Percentiles rank a stretch among this genome's conserved stretches.
These are phyloP conservation scores for Chironomus tentans DNA, from an alignment of 2,888 invertebrate species.

Conservation along the genomic window DNA sequence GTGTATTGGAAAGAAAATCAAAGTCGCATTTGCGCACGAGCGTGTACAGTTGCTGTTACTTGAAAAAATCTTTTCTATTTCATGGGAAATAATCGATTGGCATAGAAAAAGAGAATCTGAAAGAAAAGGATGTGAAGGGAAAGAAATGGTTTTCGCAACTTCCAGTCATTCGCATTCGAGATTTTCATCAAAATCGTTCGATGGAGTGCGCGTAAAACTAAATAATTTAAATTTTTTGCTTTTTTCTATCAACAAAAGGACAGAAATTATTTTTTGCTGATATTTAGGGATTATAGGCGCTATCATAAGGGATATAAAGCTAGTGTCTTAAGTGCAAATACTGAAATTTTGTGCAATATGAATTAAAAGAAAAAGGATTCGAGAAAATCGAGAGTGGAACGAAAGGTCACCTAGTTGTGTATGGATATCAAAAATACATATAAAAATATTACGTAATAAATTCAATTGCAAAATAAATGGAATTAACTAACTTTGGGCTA, in stretches of 20 bases:
- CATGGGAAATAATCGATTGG: conserved; percentile 20
- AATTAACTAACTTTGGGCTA: not conserved
- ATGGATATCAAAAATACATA: not conserved
- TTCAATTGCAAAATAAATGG: not conserved
- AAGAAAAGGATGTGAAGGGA: not conserved
- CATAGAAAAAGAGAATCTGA: not conserved
- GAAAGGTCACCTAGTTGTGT: not conserved
- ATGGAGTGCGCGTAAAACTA: not conserved
- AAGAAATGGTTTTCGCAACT: not conserved
- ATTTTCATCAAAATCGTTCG: conserved; percentile 14
- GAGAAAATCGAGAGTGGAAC: not conserved
- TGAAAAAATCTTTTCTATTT: no score
- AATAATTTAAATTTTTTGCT: not conserved
- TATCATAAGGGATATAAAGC: no score
- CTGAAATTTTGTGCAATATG: not conserved
- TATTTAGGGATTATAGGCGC: not conserved
- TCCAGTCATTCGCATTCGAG: conserved; percentile 19
- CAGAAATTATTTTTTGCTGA: no score
- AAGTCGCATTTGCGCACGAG: not conserved
- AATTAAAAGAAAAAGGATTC: not conserved
- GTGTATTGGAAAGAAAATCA: not conserved
- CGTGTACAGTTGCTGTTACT: not conserved
- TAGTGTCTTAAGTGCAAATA: not conserved
- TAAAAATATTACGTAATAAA: not conserved
- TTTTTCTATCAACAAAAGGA: not conserved